Conservation (phyloP, 1,140 invertebrate species). For the Papilio aristodemus region DNA sequence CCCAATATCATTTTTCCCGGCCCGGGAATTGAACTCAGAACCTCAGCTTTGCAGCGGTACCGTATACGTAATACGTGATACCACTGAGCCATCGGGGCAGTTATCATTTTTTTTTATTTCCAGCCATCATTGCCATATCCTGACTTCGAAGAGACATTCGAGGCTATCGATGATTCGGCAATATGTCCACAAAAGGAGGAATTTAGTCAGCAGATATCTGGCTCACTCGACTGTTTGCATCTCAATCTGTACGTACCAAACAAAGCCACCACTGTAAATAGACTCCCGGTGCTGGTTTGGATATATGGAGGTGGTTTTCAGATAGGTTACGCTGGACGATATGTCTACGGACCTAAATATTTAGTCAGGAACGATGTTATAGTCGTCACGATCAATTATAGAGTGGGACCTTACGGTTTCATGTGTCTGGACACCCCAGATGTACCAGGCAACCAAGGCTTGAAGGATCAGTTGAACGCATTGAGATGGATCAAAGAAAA, state of each 20-base stretch:
- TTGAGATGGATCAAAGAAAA: constrained; percentile 27
- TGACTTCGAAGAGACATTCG: constrained; percentile 33
- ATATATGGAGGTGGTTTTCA: constrained; percentile 86
- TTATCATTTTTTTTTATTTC: no score
- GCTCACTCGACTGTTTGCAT: constrained; percentile 44
- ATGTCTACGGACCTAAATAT: constrained; percentile 76
- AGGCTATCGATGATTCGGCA: constrained; percentile 19
- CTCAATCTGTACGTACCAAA: constrained; percentile 55
- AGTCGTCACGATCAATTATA: constrained; percentile 64
- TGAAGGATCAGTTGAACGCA: constrained; percentile 25
- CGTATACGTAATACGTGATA: no score
- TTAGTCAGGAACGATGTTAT: constrained; percentile 80
- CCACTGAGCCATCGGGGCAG: no score
- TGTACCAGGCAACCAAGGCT: constrained; percentile 23
- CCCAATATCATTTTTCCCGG: no score
- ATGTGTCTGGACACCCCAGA: constrained; percentile 27
- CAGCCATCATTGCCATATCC: constrained; percentile 31
- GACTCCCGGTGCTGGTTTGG: constrained; percentile 84
- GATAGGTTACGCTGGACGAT: constrained; percentile 70
- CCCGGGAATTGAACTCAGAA: no score
- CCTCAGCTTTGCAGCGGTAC: no score
- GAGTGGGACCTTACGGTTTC: constrained; percentile 23
- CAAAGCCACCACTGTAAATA: constrained; percentile 33
- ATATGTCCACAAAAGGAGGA: constrained; percentile 35
- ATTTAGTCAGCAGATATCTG: background rate